These are phyloP conservation scores for Seriola aureovittata DNA, from an alignment of 2,113 vertebrate genomes.

Conservation along the genomic window DNA sequence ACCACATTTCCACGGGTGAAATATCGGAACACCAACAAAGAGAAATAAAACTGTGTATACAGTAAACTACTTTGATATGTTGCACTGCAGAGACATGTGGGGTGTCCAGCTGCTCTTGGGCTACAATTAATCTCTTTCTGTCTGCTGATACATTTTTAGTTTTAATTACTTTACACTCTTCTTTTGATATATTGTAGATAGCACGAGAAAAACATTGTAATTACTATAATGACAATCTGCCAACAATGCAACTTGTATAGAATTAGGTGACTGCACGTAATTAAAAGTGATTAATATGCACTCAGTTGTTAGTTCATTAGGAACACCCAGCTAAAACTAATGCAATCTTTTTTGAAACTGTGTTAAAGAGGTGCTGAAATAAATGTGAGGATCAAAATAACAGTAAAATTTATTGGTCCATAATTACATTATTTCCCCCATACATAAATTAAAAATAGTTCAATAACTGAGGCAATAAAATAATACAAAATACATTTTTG, in stretches of 20 bases:
- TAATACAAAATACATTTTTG: background rate
- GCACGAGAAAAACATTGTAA: constrained; percentile 49
- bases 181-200: constrained; percentile 50
- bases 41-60: constrained; percentile 19
- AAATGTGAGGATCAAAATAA: no score
- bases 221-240: constrained; percentile 40
- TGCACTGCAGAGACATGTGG: constrained; percentile 13
- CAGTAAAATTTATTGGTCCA: no score
- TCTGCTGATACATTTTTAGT: constrained; percentile 67
- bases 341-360: no score
- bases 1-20: constrained; percentile 56
- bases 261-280: constrained; percentile 22
- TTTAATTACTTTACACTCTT: constrained; percentile 60
- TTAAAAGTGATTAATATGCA: background rate
- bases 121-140: constrained; percentile 65
- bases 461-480: no score
- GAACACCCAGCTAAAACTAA: no score
- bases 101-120: constrained; percentile 23
- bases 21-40: constrained; percentile 50
- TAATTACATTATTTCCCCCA: no score
- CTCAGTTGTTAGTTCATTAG: no score
- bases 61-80: constrained; percentile 53
- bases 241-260: constrained; percentile 39
- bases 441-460: no score
- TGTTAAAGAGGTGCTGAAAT: no score